Percentiles rank a stretch among this genome's conserved stretches.
Evolutionary conservation across 2,888 invertebrate species (phyloP).

Genomic region (Thalpophila matura): DNA sequence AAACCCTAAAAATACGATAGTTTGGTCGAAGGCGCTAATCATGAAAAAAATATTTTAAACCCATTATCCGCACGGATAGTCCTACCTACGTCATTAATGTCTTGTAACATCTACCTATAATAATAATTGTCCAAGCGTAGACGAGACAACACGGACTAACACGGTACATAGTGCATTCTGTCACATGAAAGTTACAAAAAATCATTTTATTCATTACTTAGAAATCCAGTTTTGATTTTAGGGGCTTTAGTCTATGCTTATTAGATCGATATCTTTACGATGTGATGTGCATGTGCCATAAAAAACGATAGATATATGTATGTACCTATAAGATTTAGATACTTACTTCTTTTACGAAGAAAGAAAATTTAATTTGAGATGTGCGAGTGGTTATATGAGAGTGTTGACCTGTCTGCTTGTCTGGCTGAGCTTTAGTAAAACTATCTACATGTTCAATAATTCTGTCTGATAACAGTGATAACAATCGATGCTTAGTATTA

Average conservation of each 20-base stretch:
- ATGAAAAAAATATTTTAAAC: no score
- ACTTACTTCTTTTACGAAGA: constrained; percentile 10
- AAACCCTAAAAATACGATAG: no score
- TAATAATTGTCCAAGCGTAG: neutral
- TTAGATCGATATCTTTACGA: constrained; percentile 30
- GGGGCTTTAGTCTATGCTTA: neutral
- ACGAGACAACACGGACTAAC: neutral
- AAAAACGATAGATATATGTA: no score
- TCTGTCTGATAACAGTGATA: constrained; percentile 36
- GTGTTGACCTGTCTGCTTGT: constrained; percentile 62
- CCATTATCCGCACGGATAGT: no score
- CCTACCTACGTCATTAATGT: no score
- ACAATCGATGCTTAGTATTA: no score
- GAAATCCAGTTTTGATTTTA: constrained; percentile 11
- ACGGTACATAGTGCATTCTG: constrained; percentile 1
- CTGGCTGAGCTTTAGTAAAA: constrained; percentile 39
- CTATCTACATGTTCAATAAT: constrained; percentile 12
- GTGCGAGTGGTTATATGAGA: constrained; percentile 39
- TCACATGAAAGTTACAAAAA: neutral
- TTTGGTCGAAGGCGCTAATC: no score
- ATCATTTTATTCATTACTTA: neutral
- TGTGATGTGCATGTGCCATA: no score
- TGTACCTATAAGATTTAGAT: constrained; percentile 12
- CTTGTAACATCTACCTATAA: neutral
- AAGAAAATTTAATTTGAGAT: constrained; percentile 44